Evolutionary conservation across 2,113 vertebrate species (phyloP).

Genomic region (Nansenia antarctica): DNA sequence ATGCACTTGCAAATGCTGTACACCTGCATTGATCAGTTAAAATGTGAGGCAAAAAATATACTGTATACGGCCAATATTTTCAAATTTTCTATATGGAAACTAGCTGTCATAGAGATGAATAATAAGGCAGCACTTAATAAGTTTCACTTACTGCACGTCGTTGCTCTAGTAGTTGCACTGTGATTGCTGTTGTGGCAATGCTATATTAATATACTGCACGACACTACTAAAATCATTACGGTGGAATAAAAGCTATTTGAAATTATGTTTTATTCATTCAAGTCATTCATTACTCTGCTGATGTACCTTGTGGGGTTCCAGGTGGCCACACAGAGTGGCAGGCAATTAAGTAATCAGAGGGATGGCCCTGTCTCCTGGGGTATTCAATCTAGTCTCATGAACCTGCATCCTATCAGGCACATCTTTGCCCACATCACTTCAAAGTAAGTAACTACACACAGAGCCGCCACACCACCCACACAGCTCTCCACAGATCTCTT

Average conservation of each 20-base stretch:
- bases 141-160: no score
- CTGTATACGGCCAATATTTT: neutral
- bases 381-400: no score
- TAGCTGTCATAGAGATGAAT: neutral
- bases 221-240: no score
- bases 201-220: no score
- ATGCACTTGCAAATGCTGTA: conserved; percentile 55
- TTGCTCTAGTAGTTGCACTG: no score
- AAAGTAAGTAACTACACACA: conserved; percentile 20
- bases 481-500: neutral
- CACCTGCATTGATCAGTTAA: conserved; percentile 28
- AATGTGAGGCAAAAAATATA: neutral
- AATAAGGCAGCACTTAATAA: no score
- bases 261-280: no score
- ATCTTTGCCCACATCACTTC: no score
- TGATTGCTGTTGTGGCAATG: no score
- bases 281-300: neutral
- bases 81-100: neutral
- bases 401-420: no score
- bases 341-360: neutral
- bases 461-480: neutral
- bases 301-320: neutral
- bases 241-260: no score
- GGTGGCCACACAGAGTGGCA: neutral
- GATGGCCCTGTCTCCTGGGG: neutral